Evolutionary conservation across 2,113 vertebrate genomes (phyloP).

Genomic region (Osmerus mordax): DNA sequence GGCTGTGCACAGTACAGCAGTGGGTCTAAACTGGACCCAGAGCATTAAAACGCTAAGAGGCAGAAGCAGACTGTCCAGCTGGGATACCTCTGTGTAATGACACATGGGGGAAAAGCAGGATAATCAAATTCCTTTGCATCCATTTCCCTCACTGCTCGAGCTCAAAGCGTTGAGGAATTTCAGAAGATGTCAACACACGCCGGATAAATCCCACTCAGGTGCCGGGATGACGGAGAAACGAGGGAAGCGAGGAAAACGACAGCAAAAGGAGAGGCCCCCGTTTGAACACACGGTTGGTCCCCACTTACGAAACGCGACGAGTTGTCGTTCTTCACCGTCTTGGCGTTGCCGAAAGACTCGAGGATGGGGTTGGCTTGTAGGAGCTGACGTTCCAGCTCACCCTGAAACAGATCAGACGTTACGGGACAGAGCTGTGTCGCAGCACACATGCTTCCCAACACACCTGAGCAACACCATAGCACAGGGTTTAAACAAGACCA

Average conservation of each 20-base stretch:
- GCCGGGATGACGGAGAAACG: neutral
- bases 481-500: too few relatives aligned
- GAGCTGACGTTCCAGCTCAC: conserved; percentile 94
- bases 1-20: conserved; percentile 5
- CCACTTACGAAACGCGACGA: conserved; percentile 96
- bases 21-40: conserved; percentile 12
- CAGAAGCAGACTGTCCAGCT: conserved; percentile 14
- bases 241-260: neutral
- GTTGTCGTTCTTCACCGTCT: conserved; percentile 99
- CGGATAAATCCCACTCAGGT: conserved; percentile 20
- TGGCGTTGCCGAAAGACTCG: conserved; percentile 96
- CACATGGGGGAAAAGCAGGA: conserved; percentile 14
- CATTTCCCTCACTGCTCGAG: conserved; percentile 10
- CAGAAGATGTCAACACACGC: conserved; percentile 9
- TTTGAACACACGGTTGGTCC: neutral
- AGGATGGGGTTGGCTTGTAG: conserved; percentile 97
- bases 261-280: too few relatives aligned
- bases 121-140: conserved; percentile 23
- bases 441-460: neutral
- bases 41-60: conserved; percentile 33
- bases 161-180: conserved; percentile 3
- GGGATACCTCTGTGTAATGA: conserved; percentile 21
- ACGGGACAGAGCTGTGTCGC: conserved; percentile 11
- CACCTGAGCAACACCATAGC: too few relatives aligned
- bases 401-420: conserved; percentile 68